Evolutionary conservation across 1,140 invertebrate species (phyloP).

Genomic region (Apocrypta bakeri): DNA sequence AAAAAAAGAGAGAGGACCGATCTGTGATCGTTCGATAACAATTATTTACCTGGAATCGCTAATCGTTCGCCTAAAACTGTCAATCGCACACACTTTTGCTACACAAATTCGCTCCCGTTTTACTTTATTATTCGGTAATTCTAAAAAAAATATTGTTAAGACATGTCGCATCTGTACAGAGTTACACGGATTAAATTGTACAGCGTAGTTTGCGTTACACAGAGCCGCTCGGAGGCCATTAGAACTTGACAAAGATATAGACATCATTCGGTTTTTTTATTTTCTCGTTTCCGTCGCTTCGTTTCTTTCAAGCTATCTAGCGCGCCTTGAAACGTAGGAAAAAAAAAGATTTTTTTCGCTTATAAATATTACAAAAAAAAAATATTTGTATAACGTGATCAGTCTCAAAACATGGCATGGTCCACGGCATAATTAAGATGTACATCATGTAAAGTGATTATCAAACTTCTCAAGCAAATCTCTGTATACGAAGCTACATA

Average conservation of each 20-base stretch:
- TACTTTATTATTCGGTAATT: slow-evolving; percentile 19
- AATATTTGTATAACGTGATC: slow-evolving; percentile 46
- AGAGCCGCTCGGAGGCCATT: slow-evolving; percentile 38
- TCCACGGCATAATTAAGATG: slow-evolving; percentile 47
- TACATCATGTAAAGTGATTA: slow-evolving; percentile 47
- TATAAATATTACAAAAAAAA: slow-evolving; percentile 51
- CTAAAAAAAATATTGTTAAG: slow-evolving; percentile 23
- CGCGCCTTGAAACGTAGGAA: slow-evolving; percentile 24
- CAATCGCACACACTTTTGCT: slow-evolving; percentile 16
- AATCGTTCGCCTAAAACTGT: slow-evolving; percentile 38
- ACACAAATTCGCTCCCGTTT: slow-evolving; percentile 20
- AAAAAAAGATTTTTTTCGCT: slow-evolving; percentile 35
- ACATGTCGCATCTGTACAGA: slow-evolving; percentile 44
- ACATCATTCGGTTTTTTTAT: neutral
- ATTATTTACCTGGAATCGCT: slow-evolving; percentile 20
- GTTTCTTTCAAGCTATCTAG: neutral
- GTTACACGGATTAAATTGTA: slow-evolving; percentile 46
- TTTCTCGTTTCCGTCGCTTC: neutral
- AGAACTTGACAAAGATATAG: slow-evolving; percentile 34
- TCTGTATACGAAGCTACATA: slow-evolving; percentile 42
- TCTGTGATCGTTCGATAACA: slow-evolving; percentile 17
- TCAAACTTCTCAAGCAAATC: slow-evolving; percentile 48
- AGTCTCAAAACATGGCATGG: slow-evolving; percentile 52
- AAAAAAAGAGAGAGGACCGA: slow-evolving; percentile 18
- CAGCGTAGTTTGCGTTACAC: slow-evolving; percentile 36